Conservation (phyloP, 2,113 vertebrate genomes). For the Bungarus multicinctus region DNA sequence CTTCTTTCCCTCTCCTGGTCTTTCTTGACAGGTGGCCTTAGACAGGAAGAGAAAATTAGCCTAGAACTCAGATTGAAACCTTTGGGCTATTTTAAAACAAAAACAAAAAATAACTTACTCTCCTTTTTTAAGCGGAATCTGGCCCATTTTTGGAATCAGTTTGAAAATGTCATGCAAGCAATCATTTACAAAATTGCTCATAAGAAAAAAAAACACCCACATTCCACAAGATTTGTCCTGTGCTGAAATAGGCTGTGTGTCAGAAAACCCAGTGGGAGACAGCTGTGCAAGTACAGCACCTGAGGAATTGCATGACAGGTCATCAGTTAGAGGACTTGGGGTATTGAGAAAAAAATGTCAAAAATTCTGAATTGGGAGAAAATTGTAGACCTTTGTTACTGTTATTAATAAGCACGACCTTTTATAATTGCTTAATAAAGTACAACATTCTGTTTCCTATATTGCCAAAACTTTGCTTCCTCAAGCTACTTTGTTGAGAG, state of each 20-base stretch:
- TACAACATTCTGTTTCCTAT: background rate
- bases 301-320: background rate
- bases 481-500: background rate
- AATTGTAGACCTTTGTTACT: background rate
- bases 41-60: background rate
- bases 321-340: background rate
- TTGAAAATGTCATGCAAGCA: background rate
- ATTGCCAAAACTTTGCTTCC: background rate
- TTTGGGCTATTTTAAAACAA: background rate
- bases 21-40: background rate
- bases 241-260: background rate
- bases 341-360: background rate
- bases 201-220: background rate
- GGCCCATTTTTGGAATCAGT: background rate
- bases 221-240: background rate
- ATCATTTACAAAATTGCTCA: background rate
- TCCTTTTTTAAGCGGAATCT: background rate
- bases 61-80: background rate
- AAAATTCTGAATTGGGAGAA: background rate
- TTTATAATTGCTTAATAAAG: background rate
- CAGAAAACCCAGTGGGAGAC: background rate
- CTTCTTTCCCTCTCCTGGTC: background rate
- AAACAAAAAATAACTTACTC: background rate
- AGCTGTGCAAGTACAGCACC: background rate
- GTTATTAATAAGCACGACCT: background rate